Evolutionary conservation across 2,888 invertebrate genomes (phyloP).

Genomic region (Scaptomyza parva): DNA sequence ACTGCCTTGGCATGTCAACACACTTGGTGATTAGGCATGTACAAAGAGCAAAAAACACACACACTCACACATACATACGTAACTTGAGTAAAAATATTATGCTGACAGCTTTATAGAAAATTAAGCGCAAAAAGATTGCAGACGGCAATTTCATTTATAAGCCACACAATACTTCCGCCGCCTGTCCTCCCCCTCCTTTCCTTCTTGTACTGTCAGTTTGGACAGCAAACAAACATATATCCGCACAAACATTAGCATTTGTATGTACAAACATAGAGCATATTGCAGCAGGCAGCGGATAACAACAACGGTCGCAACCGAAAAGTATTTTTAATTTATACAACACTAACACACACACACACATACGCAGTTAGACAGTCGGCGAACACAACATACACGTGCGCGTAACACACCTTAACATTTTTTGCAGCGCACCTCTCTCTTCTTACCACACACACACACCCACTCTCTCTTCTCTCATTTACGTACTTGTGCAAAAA

Average conservation of each 20-base stretch:
- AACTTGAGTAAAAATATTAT: slow-evolving; percentile 6
- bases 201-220: slow-evolving; percentile 57
- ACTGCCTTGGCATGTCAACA: slow-evolving; percentile 42
- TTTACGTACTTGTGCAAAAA: background rate
- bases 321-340: slow-evolving; percentile 69
- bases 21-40: slow-evolving; percentile 39
- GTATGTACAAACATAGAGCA: slow-evolving; percentile 41
- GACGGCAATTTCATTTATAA: slow-evolving; percentile 54
- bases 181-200: background rate
- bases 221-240: slow-evolving; percentile 30
- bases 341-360: slow-evolving; percentile 37
- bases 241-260: slow-evolving; percentile 21
- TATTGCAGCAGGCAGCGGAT: slow-evolving; percentile 42
- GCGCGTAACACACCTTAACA: slow-evolving; percentile 49
- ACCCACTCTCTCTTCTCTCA: background rate
- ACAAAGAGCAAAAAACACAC: slow-evolving; percentile 8
- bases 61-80: slow-evolving; percentile 5
- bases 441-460: slow-evolving; percentile 6
- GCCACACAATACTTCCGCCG: slow-evolving; percentile 8
- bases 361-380: background rate
- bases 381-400: slow-evolving; percentile 18
- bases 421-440: slow-evolving; percentile 22
- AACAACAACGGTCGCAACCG: slow-evolving; percentile 43
- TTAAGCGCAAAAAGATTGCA: slow-evolving; percentile 59
- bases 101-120: slow-evolving; percentile 54